These are phyloP conservation scores for Enteromius radiatus DNA, from an alignment of 2,797 vertebrate species.

Conservation along the genomic window DNA sequence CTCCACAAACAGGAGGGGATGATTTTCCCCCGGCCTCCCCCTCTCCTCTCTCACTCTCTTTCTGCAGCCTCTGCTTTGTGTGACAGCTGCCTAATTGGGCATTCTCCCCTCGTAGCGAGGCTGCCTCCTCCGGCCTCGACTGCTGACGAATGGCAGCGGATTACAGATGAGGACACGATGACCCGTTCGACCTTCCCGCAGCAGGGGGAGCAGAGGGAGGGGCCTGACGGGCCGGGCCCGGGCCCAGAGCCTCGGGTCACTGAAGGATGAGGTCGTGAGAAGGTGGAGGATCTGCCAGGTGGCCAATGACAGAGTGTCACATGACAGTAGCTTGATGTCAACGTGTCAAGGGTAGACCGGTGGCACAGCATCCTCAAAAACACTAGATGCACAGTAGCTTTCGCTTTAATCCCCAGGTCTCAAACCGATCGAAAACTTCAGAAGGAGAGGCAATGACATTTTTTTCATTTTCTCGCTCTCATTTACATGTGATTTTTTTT, in stretches of 20 bases:
- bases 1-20: slow-evolving; percentile 72
- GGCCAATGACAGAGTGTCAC: slow-evolving; percentile 85
- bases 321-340: slow-evolving; percentile 83
- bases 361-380: slow-evolving; percentile 60
- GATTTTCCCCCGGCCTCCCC: slow-evolving; percentile 66
- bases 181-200: slow-evolving; percentile 86
- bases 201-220: slow-evolving; percentile 80
- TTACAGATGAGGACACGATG: slow-evolving; percentile 90
- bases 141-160: slow-evolving; percentile 89
- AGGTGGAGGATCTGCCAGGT: slow-evolving; percentile 80
- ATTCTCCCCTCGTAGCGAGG: slow-evolving; percentile 87
- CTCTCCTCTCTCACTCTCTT: slow-evolving; percentile 59
- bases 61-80: slow-evolving; percentile 89
- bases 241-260: slow-evolving; percentile 83
- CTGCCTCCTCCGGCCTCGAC: slow-evolving; percentile 77
- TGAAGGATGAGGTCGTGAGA: slow-evolving; percentile 87
- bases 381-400: background rate
- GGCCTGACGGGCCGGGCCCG: slow-evolving; percentile 79
- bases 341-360: slow-evolving; percentile 83
- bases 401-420: slow-evolving; percentile 4
- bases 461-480: slow-evolving; percentile 16
- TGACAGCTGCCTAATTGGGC: slow-evolving; percentile 93
- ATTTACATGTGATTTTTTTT: slow-evolving; percentile 53
- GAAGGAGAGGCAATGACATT: slow-evolving; percentile 25
- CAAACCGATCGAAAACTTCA: slow-evolving; percentile 7